Evolutionary conservation across 2,113 vertebrate species (phyloP).

Genomic region (Rhipidura dahli): DNA sequence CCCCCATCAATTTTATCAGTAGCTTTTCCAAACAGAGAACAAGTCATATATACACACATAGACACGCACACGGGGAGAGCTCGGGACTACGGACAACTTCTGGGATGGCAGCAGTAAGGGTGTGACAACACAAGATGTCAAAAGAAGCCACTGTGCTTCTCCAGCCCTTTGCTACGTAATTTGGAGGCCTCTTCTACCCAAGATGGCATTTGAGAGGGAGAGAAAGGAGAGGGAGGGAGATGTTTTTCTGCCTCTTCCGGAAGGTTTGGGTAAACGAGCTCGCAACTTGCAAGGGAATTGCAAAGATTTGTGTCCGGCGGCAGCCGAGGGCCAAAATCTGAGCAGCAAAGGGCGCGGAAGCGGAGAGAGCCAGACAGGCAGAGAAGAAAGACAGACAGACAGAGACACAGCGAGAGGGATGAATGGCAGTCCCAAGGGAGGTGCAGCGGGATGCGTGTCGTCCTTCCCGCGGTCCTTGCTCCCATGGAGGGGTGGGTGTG

Average conservation of each 20-base stretch:
- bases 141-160: constrained; percentile 58
- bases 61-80: constrained; percentile 39
- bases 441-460: constrained; percentile 58
- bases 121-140: constrained; percentile 45
- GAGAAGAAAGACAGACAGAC: constrained; percentile 13
- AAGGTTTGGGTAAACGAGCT: not conserved
- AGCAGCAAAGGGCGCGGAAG: constrained; percentile 69
- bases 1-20: not conserved
- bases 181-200: constrained; percentile 55
- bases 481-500: constrained; percentile 26
- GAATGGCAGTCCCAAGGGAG: constrained; percentile 48
- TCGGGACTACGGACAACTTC: constrained; percentile 30
- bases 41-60: not conserved
- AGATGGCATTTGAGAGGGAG: not conserved
- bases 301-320: not conserved
- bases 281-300: not conserved
- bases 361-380: constrained; percentile 50
- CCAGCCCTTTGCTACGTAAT: constrained; percentile 59
- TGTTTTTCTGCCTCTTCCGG: not conserved
- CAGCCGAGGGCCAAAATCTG: constrained; percentile 1
- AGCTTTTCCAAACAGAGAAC: not conserved
- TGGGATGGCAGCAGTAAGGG: constrained; percentile 35
- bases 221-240: not conserved
- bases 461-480: constrained; percentile 67
- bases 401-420: constrained; percentile 42